These are phyloP conservation scores for Pomatostomus ruficeps DNA, from an alignment of 2,113 vertebrate species.

Conservation along the genomic window DNA sequence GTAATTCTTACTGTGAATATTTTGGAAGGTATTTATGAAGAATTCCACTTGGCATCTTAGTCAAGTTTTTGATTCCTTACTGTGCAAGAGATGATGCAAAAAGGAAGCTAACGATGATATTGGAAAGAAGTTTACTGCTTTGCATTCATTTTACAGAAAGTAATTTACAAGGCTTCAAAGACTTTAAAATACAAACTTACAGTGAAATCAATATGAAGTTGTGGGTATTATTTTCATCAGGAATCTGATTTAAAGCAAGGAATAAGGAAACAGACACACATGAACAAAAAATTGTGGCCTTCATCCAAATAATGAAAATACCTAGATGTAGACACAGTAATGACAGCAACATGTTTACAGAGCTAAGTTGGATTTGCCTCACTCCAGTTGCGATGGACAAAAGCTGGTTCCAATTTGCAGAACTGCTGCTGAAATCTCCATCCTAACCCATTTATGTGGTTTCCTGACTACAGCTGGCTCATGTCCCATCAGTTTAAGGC, in stretches of 20 bases:
- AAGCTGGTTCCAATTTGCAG: conserved; percentile 19
- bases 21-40: neutral
- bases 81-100: neutral
- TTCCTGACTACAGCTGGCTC: neutral
- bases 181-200: neutral
- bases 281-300: neutral
- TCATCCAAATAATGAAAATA: neutral
- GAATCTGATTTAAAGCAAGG: neutral
- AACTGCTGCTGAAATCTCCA: neutral
- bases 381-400: neutral
- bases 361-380: neutral
- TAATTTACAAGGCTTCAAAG: neutral
- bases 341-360: neutral
- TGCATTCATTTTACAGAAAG: neutral
- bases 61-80: neutral
- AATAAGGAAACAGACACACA: neutral
- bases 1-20: neutral
- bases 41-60: neutral
- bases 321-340: neutral
- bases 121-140: neutral
- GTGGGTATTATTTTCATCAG: neutral
- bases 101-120: neutral
- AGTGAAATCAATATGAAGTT: neutral
- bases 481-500: neutral
- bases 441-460: neutral